phyloP scores from a whole-genome alignment of 2,888 invertebrate species.

The Isoperla grammatica region DNA sequence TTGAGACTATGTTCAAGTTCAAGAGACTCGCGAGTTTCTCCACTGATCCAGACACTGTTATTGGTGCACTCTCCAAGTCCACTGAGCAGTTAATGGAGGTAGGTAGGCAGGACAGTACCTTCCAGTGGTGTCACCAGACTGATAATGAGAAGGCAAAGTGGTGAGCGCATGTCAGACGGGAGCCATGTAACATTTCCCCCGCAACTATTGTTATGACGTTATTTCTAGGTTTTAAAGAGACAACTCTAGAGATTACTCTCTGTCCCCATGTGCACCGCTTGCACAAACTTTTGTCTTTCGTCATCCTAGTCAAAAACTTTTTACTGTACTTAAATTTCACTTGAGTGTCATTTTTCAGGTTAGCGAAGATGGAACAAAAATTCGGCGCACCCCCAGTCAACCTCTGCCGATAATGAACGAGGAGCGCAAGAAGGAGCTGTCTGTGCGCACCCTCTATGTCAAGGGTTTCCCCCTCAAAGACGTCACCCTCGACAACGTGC shows the following conservation, averaged over 20 bases:
- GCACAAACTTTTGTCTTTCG: no score
- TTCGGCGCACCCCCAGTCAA: conserved; percentile 65
- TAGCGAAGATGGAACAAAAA: conserved; percentile 61
- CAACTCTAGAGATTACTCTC: no score
- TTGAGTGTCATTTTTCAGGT: conserved; percentile 53
- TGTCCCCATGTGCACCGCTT: no score
- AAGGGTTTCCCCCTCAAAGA: conserved; percentile 77
- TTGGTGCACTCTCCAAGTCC: conserved; percentile 68
- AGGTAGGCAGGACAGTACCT: no score
- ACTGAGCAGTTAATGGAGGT: conserved; percentile 67
- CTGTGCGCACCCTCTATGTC: conserved; percentile 72
- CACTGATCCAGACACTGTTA: conserved; percentile 62
- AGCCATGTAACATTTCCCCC: no score
- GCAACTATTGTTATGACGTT: no score
- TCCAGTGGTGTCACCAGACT: no score
- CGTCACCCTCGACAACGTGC: conserved; percentile 60
- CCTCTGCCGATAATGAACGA: conserved; percentile 81
- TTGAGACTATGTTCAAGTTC: conserved; percentile 80
- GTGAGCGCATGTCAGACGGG: no score
- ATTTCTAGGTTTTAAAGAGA: conserved; percentile 31
- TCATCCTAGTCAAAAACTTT: no score
- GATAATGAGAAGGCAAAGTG: no score
- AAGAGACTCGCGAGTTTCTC: conserved; percentile 74
- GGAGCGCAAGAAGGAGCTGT: conserved; percentile 72
- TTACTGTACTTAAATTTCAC: no score